Percentiles rank a stretch among this genome's conserved stretches.
phyloP scores from a whole-genome alignment of 2,113 vertebrate species.

The Callipepla squamata region DNA sequence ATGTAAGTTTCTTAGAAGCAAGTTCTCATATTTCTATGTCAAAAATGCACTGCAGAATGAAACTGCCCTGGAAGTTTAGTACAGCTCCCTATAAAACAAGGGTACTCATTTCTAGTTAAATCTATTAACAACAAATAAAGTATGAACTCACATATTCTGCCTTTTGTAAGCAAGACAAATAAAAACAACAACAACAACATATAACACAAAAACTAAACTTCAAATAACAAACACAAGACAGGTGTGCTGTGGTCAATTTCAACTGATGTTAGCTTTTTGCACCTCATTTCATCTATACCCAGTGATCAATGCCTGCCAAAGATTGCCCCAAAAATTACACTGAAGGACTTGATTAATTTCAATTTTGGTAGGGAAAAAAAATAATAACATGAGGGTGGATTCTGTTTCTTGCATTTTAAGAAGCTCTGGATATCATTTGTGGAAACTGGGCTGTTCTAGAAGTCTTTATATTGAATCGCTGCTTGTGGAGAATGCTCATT shows the following conservation, averaged over 20 bases:
- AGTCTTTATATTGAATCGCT: not conserved
- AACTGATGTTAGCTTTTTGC: not conserved
- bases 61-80: not conserved
- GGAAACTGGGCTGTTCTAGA: not conserved
- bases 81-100: not conserved
- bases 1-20: not conserved
- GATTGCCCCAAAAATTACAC: rapidly evolving
- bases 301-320: not conserved
- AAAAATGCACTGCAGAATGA: not conserved
- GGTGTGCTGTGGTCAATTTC: not conserved
- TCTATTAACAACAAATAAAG: not conserved
- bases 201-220: not conserved
- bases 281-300: not conserved
- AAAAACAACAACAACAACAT: not conserved
- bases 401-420: not conserved
- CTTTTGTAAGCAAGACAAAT: not conserved
- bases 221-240: not conserved
- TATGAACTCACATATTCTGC: rapidly evolving
- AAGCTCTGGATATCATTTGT: not conserved
- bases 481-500: not conserved
- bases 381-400: not conserved
- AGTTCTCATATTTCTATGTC: not conserved
- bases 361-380: rapidly evolving
- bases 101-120: not conserved
- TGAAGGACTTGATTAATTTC: not conserved